phyloP scores from a whole-genome alignment of 2,888 invertebrate species.

The Mayetiola destructor region DNA sequence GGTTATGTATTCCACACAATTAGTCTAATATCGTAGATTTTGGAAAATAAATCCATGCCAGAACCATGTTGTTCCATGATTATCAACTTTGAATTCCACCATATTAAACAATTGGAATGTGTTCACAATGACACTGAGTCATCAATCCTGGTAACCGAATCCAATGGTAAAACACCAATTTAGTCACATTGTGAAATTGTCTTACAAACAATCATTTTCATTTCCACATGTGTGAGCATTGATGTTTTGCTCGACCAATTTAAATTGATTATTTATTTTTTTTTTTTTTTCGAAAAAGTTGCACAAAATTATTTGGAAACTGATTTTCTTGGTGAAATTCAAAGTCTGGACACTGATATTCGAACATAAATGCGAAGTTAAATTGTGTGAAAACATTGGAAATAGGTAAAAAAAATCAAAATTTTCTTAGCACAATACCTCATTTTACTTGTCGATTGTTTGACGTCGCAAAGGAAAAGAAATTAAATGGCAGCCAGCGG shows the following conservation, averaged over 20 bases:
- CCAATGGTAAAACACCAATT: background rate
- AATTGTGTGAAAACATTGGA: background rate
- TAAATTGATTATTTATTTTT: too few relatives aligned
- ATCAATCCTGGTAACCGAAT: background rate
- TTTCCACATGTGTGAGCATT: constrained; percentile 1
- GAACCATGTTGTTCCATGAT: background rate
- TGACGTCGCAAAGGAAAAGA: constrained; percentile 14
- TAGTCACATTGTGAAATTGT: background rate
- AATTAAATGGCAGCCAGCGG: constrained; percentile 13
- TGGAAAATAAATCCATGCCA: background rate
- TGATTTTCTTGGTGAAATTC: constrained; percentile 14
- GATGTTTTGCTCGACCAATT: background rate
- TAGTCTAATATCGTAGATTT: background rate
- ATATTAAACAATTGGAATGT: background rate
- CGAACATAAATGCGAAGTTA: background rate
- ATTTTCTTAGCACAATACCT: background rate
- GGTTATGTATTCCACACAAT: background rate
- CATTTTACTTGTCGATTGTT: constrained; percentile 14
- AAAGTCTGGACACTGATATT: background rate
- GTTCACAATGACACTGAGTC: background rate
- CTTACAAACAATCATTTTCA: background rate
- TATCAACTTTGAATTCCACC: background rate
- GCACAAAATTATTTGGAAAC: constrained; percentile 16
- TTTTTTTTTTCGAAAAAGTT: background rate
- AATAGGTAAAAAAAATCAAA: background rate